Evolutionary conservation across 2,888 invertebrate species (phyloP), one percentile per base, ranked within the genome.

Genomic region (Apotomis turbidana): DNA sequence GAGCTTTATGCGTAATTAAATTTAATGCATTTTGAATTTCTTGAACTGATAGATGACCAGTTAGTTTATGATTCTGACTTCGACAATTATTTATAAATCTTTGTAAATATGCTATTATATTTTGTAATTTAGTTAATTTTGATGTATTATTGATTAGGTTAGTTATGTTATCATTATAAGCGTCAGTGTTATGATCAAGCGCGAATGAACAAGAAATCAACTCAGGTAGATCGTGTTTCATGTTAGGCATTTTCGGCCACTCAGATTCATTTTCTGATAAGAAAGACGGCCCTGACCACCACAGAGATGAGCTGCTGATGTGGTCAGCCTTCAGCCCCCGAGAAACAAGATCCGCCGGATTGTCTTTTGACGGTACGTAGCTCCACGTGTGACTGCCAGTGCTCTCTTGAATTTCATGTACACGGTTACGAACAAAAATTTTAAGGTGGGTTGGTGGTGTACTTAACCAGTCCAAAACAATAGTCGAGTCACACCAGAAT

Each of bases 301-400:
- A 77, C 4, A 77, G 36, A 10, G 41, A 5, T 9, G 27, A 67
- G 27, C n/a, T 5, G 52, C 67, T 51, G 63, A 75, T 59, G 0
- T 9, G 49, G 68, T 73, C 73, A 68, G 74, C 70, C 15, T 55
- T 74, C 15, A 74, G 49, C 36, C 77, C 77, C 9, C 77, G 71
- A 51, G 77, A 76, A 66, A 72, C 63, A 4, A 74, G 68, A 52
- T 77, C 76, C 4, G 74, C 77, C 3, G 74, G 77, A 55, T 76
- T 78, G 5, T 74, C 73, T 12, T 66, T 61, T 0, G 78, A 73
- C 38, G 76, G 76, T 8, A 76, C 75, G 49, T 70, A 55, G 13
- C 36, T n/a, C 70, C 70, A 70, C 4, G 38, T 6, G 38, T 44
- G 12, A 10, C n/a, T 49, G 36, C 9, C 41, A 6, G 55, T 63